Conservation (phyloP, 1,140 invertebrate genomes). For the Paralvinella palmiformis region DNA sequence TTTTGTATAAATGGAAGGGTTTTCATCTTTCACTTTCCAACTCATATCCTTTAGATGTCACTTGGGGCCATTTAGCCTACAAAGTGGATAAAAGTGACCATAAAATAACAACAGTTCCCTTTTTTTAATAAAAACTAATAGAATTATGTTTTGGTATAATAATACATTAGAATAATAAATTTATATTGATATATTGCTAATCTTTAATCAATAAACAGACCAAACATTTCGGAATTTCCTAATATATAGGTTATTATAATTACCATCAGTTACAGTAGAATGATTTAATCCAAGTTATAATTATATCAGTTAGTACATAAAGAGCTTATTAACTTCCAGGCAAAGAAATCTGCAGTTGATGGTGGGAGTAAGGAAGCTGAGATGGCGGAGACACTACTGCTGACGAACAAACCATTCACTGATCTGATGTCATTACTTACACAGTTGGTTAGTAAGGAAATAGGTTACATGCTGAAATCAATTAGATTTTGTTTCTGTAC, state of each 20-base stretch:
- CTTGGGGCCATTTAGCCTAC: too few relatives aligned
- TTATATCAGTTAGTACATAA: background rate
- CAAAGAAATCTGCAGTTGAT: slow-evolving; percentile 36
- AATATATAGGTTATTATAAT: too few relatives aligned
- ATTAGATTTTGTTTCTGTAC: too few relatives aligned
- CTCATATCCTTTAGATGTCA: too few relatives aligned
- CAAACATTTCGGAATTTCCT: too few relatives aligned
- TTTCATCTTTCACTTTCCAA: too few relatives aligned
- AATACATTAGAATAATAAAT: background rate
- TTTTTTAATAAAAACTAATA: background rate
- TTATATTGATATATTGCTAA: background rate
- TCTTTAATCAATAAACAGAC: too few relatives aligned
- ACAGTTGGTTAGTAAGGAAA: slow-evolving; percentile 41
- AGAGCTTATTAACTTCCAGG: slow-evolving; percentile 23
- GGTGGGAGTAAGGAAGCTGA: slow-evolving; percentile 37
- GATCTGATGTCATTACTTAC: slow-evolving; percentile 39
- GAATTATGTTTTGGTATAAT: background rate
- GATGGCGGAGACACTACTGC: slow-evolving; percentile 42
- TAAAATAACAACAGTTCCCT: too few relatives aligned
- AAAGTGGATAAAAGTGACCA: too few relatives aligned
- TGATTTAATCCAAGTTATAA: background rate
- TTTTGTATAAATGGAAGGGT: too few relatives aligned
- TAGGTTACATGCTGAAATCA: too few relatives aligned
- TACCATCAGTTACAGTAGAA: too few relatives aligned
- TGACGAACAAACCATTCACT: slow-evolving; percentile 45